Evolutionary conservation across 2,797 vertebrate genomes (phyloP), one percentile per base, ranked within the genome.

Genomic region (Myoxocephalus aenaeus): DNA sequence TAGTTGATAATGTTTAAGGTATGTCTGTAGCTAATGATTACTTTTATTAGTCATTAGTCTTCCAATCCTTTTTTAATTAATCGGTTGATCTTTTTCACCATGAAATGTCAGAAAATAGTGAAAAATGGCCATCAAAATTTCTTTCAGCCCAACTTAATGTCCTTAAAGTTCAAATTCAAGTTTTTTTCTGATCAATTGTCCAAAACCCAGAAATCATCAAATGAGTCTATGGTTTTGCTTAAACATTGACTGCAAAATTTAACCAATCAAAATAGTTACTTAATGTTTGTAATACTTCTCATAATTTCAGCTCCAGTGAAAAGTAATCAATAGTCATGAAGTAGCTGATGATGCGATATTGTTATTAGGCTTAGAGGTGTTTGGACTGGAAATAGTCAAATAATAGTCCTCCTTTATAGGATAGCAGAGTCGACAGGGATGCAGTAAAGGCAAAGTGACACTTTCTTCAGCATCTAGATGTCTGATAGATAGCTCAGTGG

Each of bases 401-500:
- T 38, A 34, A 13, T 20, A 44, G 3, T 53, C n/a, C 3, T 27
- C 4, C 10, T 46, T 68, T n/a, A 15, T n/a, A 15, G 40, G n/a
- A 44, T n/a, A 32, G 25, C 10, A 54, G 7, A 29, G 13, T 53
- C 25, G 0, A 36, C 2, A 1, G 32, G 1, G 15, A 18, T 44
- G 48, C 34, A 68, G 11, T 62, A 22, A 70, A 29, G 25, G 14
- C 13, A 70, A 29, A 48, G 20, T 20, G 34, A 25, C n/a, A 48
- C 50, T 32, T 44, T 27, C 2, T 40, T 65, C 62, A 18, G 9
- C 13, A 13, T 79, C 17, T 44, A 48, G 15, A 27, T 38, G 27
- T 67, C 64, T 77, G 61, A 65, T 51, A 17, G 1, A 79, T 11
- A 63, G 64, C 48, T 48, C 22, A 72, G 46, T 32, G 18, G 36